phyloP scores from a whole-genome alignment of 2,797 vertebrate species.

The Pseudochaenichthys georgianus region DNA sequence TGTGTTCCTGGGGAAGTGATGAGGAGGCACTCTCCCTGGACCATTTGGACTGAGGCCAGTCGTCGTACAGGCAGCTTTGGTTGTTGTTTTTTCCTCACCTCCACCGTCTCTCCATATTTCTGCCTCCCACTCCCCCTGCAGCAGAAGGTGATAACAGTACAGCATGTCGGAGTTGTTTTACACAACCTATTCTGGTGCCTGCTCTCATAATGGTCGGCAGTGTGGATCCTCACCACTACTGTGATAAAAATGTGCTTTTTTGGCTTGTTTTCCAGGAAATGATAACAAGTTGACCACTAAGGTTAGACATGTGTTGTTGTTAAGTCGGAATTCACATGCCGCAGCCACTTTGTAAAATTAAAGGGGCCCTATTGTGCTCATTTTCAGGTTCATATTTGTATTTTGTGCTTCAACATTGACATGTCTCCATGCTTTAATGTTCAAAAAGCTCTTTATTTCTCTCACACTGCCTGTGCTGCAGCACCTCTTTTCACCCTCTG shows the following conservation, averaged over 20 bases:
- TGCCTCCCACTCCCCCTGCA: slow-evolving; percentile 44
- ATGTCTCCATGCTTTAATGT: too few relatives aligned
- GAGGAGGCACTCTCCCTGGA: slow-evolving; percentile 45
- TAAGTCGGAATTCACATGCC: not conserved
- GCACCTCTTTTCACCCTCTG: too few relatives aligned
- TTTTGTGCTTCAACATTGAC: too few relatives aligned
- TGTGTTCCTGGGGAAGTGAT: slow-evolving; percentile 56
- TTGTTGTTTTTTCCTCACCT: slow-evolving; percentile 30
- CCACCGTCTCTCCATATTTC: slow-evolving; percentile 16
- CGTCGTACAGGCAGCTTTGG: slow-evolving; percentile 24
- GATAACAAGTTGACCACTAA: slow-evolving; percentile 1
- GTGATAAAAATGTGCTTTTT: slow-evolving; percentile 7
- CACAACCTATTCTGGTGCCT: slow-evolving; percentile 46
- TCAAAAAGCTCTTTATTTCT: too few relatives aligned
- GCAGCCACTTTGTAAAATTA: too few relatives aligned
- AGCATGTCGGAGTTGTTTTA: slow-evolving; percentile 42
- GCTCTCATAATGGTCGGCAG: slow-evolving; percentile 34
- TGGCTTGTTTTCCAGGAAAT: slow-evolving; percentile 9
- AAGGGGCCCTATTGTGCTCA: too few relatives aligned
- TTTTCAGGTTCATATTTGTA: too few relatives aligned
- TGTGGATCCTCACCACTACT: slow-evolving; percentile 7
- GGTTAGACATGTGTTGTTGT: slow-evolving; percentile 5
- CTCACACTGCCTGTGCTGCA: too few relatives aligned
- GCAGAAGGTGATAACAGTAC: slow-evolving; percentile 42
- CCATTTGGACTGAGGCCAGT: slow-evolving; percentile 55